These are phyloP conservation scores for Hipposideros armiger DNA, from an alignment of 2,113 vertebrate genomes.

Conservation along the genomic window DNA sequence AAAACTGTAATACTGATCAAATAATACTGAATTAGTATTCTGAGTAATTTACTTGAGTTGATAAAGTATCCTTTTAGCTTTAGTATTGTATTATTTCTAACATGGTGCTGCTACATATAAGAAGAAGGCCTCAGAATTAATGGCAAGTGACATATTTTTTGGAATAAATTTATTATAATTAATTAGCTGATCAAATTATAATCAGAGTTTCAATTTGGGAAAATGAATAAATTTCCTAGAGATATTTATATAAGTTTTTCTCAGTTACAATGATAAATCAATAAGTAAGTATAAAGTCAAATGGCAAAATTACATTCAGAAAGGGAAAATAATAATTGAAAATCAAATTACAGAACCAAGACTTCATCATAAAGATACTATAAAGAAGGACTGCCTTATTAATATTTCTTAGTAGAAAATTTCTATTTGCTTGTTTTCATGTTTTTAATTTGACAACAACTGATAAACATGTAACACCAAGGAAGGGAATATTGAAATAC, in stretches of 20 bases:
- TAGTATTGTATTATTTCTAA: constrained; percentile 14
- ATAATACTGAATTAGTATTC: neutral
- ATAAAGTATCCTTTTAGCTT: neutral
- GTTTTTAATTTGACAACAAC: neutral
- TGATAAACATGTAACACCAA: neutral
- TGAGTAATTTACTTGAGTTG: neutral
- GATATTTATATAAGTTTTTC: neutral
- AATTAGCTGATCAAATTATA: constrained; percentile 32
- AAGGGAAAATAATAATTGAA: neutral
- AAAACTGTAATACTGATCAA: constrained; percentile 3
- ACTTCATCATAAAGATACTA: neutral
- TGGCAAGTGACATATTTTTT: neutral
- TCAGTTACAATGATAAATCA: neutral
- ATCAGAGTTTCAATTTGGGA: neutral
- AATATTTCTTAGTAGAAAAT: neutral
- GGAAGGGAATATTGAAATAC: neutral
- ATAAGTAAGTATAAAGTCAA: neutral
- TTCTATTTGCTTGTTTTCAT: neutral
- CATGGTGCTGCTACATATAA: neutral
- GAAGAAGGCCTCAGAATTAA: neutral
- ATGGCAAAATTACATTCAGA: neutral
- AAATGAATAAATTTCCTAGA: neutral
- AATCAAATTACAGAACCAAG: neutral
- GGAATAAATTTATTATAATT: neutral
- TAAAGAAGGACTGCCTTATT: neutral